phyloP scores from a whole-genome alignment of 2,888 invertebrate genomes.

The Melieria omissa region DNA sequence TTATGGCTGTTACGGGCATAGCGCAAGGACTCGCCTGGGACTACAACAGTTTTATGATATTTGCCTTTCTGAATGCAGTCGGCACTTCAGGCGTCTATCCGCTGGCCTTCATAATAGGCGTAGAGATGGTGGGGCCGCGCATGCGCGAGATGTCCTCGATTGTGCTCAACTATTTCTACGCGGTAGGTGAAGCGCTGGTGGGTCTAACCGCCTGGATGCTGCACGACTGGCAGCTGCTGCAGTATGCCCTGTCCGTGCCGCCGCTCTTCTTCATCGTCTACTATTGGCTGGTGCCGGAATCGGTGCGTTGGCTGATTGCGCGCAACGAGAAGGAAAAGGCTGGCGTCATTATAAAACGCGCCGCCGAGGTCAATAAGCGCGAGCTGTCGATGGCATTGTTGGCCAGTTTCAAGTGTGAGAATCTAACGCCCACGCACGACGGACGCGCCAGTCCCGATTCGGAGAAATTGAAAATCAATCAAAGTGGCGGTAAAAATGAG shows the following conservation, averaged over 20 bases:
- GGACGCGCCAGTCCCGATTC: neutral
- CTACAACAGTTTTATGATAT: constrained; percentile 69
- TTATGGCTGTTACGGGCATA: constrained; percentile 72
- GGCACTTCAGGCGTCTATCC: constrained; percentile 74
- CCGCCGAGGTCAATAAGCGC: constrained; percentile 70
- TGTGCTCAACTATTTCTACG: constrained; percentile 74
- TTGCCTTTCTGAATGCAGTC: constrained; percentile 71
- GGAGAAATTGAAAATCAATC: constrained; percentile 8
- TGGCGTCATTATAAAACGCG: constrained; percentile 69
- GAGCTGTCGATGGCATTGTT: constrained; percentile 67
- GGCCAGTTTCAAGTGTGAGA: constrained; percentile 62
- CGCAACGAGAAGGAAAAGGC: constrained; percentile 70
- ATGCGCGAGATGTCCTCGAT: constrained; percentile 74
- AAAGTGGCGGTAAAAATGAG: constrained; percentile 49
- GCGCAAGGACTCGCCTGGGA: constrained; percentile 69
- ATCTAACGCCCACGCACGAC: neutral
- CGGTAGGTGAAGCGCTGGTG: constrained; percentile 73
- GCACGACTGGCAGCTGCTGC: constrained; percentile 72
- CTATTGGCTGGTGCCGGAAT: constrained; percentile 75
- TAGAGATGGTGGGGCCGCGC: constrained; percentile 74
- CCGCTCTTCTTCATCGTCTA: constrained; percentile 71
- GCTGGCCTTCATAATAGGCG: constrained; percentile 72
- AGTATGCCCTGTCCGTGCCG: constrained; percentile 72
- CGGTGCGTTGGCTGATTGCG: constrained; percentile 74
- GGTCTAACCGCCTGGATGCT: constrained; percentile 72